Base-by-base conservation (phyloP, 2,888 invertebrate genomes). In the Zonitis immaculata region DNA sequence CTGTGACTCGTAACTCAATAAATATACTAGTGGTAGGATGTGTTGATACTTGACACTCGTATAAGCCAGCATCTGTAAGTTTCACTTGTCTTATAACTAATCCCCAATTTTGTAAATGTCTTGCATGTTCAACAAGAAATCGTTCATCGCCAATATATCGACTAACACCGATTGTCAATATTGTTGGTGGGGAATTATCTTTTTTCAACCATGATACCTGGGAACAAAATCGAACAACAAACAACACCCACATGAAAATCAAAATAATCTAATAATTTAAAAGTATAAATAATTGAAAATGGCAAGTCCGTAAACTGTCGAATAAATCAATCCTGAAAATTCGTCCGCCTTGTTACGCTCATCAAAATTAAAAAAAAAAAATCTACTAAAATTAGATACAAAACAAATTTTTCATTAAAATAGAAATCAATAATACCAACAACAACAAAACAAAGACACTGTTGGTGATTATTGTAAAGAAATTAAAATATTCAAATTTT, bases 11-110 rank as follows among this genome's bases (percentile, higher is more conserved):
- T 63, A 89, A 78, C 69, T 88, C 85, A 54, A 87, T 84, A 69
- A 86, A 83, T 70, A 88, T 84, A 64, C 87, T 87, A 63, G 86
- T 82, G 18, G 88, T 87, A 14, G 89, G 89, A 77, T 89, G 86
- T 46, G 88, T 88, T 45, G 88, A 88, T 70, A 89, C 85, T 81
- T 89, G 88, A 76, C 89, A 89, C 80, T 88, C 86, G 70, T 88
- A 89, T 47, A 84, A 77, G 27, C 88, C 89, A 42, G 83, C 84
- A 69, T 89, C 89, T 18, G 84, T 80, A 57, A 80, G 79, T 65
- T 82, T 83, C 32, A 88, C 86, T 44, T 85, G 84, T 68, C 85
- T 84, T 68, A 88, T 87, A 57, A 82, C 79, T 16, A 83, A 74
- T 49, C 77, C 78, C 83, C 83, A 83, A 71, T 83, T 83, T 9